Evolutionary conservation across 2,797 vertebrate genomes (phyloP).

Genomic region (Myotis findleyi): DNA sequence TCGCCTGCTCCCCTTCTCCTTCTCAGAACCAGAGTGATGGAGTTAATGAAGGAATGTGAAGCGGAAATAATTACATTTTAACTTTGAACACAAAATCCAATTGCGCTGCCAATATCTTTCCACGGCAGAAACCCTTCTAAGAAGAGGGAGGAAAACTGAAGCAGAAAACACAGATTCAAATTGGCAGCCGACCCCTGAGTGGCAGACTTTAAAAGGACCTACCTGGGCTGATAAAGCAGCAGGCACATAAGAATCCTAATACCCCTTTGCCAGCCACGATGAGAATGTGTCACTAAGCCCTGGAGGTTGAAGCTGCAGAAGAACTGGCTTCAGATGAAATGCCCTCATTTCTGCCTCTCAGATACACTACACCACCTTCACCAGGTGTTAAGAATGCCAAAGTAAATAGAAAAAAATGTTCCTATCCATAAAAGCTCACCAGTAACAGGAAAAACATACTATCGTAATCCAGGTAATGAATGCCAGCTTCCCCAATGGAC

Average conservation of each 20-base stretch:
- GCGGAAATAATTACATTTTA: conserved; percentile 21
- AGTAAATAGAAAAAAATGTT: not conserved
- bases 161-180: not conserved
- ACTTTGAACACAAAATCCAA: conserved; percentile 17
- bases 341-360: not conserved
- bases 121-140: not conserved
- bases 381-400: not conserved
- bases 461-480: not conserved
- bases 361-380: not conserved
- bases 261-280: not conserved
- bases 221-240: not conserved
- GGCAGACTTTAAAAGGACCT: not conserved
- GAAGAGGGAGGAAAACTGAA: not conserved
- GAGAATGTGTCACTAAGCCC: not conserved
- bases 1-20: not conserved
- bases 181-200: not conserved
- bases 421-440: not conserved
- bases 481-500: not conserved
- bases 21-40: not conserved
- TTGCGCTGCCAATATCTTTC: not conserved
- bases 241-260: not conserved
- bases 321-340: not conserved
- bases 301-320: not conserved
- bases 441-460: not conserved
- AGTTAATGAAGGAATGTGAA: conserved; percentile 15